A percentile compares a stretch with the other conserved stretches of the same genome.
Conservation (phyloP, 2,888 invertebrate genomes). For the Colostygia pectinataria region DNA sequence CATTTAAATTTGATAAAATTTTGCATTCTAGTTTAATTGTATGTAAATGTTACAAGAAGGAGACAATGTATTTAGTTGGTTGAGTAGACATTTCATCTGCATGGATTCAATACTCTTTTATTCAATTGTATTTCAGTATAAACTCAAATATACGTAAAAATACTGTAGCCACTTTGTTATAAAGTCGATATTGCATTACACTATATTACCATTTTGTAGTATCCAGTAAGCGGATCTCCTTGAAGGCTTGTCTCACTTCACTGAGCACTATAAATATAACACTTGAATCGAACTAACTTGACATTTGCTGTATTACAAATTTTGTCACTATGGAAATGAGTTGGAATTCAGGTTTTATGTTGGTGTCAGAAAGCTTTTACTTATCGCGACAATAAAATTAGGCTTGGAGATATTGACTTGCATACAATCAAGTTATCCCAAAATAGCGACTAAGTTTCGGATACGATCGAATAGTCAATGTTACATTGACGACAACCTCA, state of each 20-base stretch:
- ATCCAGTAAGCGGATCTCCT: constrained; percentile 49
- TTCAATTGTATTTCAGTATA: too few relatives aligned
- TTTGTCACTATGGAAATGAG: constrained; percentile 5
- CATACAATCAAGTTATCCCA: not conserved
- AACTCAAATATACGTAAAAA: not conserved
- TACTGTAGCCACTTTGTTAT: not conserved
- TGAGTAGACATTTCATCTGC: not conserved
- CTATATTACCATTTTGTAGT: constrained; percentile 16
- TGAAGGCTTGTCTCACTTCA: constrained; percentile 43
- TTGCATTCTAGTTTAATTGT: too few relatives aligned
- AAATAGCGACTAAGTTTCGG: not conserved
- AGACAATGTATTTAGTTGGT: not conserved
- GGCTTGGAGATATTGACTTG: not conserved
- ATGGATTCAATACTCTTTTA: constrained; percentile 6
- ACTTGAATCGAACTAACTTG: constrained; percentile 18
- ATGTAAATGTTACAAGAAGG: too few relatives aligned
- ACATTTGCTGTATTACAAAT: constrained; percentile 6
- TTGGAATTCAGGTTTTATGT: constrained; percentile 2
- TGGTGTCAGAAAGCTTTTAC: not conserved
- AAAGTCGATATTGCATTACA: constrained; percentile 5
- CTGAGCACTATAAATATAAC: constrained; percentile 23
- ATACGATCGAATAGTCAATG: not conserved
- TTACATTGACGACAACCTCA: too few relatives aligned
- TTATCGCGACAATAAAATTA: constrained; percentile 8
- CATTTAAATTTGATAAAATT: too few relatives aligned